phyloP scores from a whole-genome alignment of 1,140 invertebrate genomes.

The Diorhabda carinulata region DNA sequence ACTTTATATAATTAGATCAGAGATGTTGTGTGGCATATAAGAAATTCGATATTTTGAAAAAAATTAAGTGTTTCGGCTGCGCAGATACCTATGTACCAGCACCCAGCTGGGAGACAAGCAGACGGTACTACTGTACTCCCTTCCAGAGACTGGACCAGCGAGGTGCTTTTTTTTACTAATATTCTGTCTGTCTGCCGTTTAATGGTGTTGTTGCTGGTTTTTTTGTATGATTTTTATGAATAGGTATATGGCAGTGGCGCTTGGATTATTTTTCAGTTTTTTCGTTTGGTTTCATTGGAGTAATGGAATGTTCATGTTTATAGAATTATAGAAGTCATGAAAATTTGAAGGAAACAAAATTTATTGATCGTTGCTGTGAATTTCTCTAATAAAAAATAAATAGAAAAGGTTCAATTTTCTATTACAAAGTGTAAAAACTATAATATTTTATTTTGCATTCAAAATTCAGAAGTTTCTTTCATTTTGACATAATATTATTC shows the following conservation, averaged over 20 bases:
- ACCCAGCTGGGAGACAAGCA: slow-evolving; percentile 50
- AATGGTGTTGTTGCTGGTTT: slow-evolving; percentile 1
- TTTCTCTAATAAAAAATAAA: background rate
- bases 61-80: slow-evolving; percentile 32
- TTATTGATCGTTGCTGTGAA: slow-evolving; percentile 1
- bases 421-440: too few relatives aligned
- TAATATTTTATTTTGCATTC: too few relatives aligned
- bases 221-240: background rate
- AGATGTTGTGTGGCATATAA: slow-evolving; percentile 20
- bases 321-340: slow-evolving; percentile 8
- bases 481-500: too few relatives aligned
- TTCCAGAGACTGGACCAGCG: slow-evolving; percentile 55
- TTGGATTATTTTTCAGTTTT: slow-evolving; percentile 8
- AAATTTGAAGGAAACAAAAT: background rate
- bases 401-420: too few relatives aligned
- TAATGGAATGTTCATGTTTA: slow-evolving; percentile 5
- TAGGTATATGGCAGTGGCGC: slow-evolving; percentile 17
- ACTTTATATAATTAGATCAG: background rate
- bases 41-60: slow-evolving; percentile 19
- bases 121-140: slow-evolving; percentile 51
- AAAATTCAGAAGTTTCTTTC: too few relatives aligned
- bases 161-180: slow-evolving; percentile 49
- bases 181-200: slow-evolving; percentile 31
- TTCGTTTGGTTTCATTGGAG: slow-evolving; percentile 7
- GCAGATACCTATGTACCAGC: slow-evolving; percentile 60